A percentile compares a stretch with the other conserved stretches of the same genome.
These are phyloP conservation scores for Spheniscus mendiculus DNA, from an alignment of 2,113 vertebrate species.

Conservation along the genomic window DNA sequence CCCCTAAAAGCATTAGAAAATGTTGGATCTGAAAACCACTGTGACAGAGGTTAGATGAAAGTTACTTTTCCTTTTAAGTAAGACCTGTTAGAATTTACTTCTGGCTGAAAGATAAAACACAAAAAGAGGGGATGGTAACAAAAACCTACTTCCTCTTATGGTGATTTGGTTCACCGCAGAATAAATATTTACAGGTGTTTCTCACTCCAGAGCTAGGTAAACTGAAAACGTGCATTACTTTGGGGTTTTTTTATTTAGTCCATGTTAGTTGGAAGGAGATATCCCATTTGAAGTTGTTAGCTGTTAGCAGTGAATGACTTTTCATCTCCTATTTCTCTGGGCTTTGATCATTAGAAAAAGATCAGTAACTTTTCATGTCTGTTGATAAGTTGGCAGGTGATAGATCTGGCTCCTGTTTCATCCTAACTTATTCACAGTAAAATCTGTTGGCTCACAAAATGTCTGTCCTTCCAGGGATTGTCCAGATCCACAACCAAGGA, in stretches of 20 bases:
- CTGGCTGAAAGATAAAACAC: slow-evolving; percentile 20
- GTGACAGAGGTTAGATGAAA: background rate
- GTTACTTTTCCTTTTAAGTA: background rate
- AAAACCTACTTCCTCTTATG: background rate
- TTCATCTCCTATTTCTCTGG: background rate
- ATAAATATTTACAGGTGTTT: slow-evolving; percentile 23
- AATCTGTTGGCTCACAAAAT: background rate
- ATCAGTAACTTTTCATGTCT: background rate
- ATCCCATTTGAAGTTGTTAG: background rate
- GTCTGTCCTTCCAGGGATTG: background rate
- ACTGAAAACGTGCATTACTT: background rate
- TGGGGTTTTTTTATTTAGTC: background rate
- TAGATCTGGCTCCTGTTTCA: background rate
- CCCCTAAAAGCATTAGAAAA: background rate
- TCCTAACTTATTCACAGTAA: background rate
- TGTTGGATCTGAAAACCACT: background rate
- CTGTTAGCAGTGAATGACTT: background rate
- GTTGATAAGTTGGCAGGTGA: no score
- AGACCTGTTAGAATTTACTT: background rate
- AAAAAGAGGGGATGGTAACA: background rate
- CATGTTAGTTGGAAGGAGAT: background rate
- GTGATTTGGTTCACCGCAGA: background rate
- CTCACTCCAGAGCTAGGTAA: background rate
- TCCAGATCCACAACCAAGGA: background rate
- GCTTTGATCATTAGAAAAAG: background rate